These are phyloP conservation scores for Trematocara unimaculatum DNA, from an alignment of 2,113 vertebrate species.

Conservation along the genomic window DNA sequence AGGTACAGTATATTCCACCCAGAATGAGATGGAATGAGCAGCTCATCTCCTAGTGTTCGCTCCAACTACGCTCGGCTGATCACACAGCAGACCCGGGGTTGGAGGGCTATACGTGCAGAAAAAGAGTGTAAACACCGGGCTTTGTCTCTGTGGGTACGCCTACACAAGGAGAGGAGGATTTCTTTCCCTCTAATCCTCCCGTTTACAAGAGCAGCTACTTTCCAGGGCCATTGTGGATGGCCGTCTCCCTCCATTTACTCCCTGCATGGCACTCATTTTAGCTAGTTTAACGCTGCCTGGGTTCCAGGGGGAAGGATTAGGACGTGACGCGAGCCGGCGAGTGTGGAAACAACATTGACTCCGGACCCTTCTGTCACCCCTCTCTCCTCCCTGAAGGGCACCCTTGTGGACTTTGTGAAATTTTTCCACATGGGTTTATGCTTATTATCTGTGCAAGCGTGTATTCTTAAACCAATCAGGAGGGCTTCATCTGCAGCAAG, in stretches of 20 bases:
- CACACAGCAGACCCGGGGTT: neutral
- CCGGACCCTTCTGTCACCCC: slow-evolving; percentile 25
- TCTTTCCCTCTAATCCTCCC: slow-evolving; percentile 63
- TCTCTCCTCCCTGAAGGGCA: slow-evolving; percentile 54
- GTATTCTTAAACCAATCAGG: slow-evolving; percentile 48
- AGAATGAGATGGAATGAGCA: neutral
- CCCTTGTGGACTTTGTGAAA: slow-evolving; percentile 49
- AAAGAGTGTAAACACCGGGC: slow-evolving; percentile 39
- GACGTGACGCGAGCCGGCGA: slow-evolving; percentile 36
- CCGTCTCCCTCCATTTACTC: slow-evolving; percentile 72
- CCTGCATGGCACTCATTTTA: slow-evolving; percentile 65
- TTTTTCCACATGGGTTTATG: slow-evolving; percentile 50
- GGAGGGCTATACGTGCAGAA: slow-evolving; percentile 3
- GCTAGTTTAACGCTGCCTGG: slow-evolving; percentile 68
- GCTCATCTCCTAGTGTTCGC: neutral
- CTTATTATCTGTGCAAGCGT: slow-evolving; percentile 37
- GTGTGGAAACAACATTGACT: slow-evolving; percentile 61
- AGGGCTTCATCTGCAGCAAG: slow-evolving; percentile 26
- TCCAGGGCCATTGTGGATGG: slow-evolving; percentile 61
- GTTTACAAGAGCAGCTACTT: slow-evolving; percentile 71
- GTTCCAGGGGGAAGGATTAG: slow-evolving; percentile 70
- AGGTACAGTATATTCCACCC: neutral
- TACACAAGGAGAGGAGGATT: slow-evolving; percentile 56
- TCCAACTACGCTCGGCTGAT: neutral
- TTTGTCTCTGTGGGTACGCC: slow-evolving; percentile 63